Evolutionary conservation across 1,140 invertebrate species (phyloP), one percentile per base, ranked within the genome.

Genomic region (Belonocnema kinseyi): DNA sequence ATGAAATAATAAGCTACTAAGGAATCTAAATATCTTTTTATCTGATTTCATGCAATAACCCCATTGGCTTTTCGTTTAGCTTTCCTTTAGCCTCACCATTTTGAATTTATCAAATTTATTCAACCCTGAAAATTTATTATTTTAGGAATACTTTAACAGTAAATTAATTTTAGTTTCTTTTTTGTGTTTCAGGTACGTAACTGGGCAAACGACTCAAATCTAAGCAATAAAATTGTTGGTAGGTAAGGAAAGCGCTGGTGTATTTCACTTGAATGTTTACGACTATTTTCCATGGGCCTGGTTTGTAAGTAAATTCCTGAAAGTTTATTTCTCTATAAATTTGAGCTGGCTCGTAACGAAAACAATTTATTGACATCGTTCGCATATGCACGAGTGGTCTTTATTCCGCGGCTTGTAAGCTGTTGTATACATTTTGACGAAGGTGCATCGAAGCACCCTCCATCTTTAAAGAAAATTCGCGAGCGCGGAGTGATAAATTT

Each of bases 241-340:
- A 66, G n/a, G 33, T 66, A 66, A 66, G 33, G n/a, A 66, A 40
- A 17, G 61, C 46, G 61, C n/a, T 66, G 33, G 61, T 40, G 16
- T 17, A 17, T 19, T 14, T 17, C 53, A n/a, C 14, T 66, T 46
- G 26, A n/a, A 14, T 13, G 33, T 66, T 66, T 66, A 66, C 33
- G 61, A 66, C 33, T 66, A 16, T 66, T 66, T 66, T 40, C 33
- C 33, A 4, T n/a, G 61, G 26, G 26, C 61, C 26, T 40, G 33
- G 61, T 66, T n/a, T 66, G 26, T 66, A 46, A 66, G 33, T 66
- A 66, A 66, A 66, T 66, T 66, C 33, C 61, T 66, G 0, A 14
- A 66, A 66, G 61, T 66, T 66, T 66, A 66, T 66, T 66, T 66
- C 61, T 40, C 33, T 66, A 33, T 46, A 66, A 66, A 66, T 21